These are phyloP conservation scores for Hirudinaria manillensis DNA, from an alignment of 2,888 invertebrate genomes.

Conservation along the genomic window DNA sequence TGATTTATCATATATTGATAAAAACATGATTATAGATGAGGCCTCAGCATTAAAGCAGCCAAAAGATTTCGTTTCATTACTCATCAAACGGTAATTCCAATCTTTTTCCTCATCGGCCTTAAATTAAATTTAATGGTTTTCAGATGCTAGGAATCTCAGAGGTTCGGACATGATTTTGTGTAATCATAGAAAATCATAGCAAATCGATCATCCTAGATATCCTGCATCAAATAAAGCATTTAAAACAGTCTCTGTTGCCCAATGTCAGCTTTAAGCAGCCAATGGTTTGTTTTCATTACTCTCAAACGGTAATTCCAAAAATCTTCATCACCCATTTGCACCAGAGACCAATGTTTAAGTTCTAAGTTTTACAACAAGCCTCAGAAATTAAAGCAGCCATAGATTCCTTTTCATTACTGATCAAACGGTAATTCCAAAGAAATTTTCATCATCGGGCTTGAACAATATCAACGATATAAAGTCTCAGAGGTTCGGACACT, in stretches of 20 bases:
- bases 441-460: constrained; percentile 1
- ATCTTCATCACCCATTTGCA: not conserved
- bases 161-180: constrained; percentile 2
- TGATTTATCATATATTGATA: no score
- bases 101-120: not conserved
- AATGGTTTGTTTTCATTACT: constrained; percentile 11
- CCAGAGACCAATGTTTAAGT: no score
- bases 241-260: no score
- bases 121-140: not conserved
- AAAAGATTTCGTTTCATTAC: constrained; percentile 9
- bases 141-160: constrained; percentile 1
- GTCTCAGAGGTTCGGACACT: constrained; percentile 13
- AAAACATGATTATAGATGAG: no score
- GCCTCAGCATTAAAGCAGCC: constrained; percentile 10
- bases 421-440: constrained; percentile 16
- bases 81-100: constrained; percentile 13
- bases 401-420: constrained; percentile 11
- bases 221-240: no score
- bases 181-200: not conserved
- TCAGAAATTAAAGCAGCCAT: constrained; percentile 10
- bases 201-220: not conserved
- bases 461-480: not conserved
- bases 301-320: constrained; percentile 14
- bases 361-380: not conserved
- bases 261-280: constrained; percentile 6